Conservation (phyloP, 2,888 invertebrate species). For the Dryobota labecula region DNA sequence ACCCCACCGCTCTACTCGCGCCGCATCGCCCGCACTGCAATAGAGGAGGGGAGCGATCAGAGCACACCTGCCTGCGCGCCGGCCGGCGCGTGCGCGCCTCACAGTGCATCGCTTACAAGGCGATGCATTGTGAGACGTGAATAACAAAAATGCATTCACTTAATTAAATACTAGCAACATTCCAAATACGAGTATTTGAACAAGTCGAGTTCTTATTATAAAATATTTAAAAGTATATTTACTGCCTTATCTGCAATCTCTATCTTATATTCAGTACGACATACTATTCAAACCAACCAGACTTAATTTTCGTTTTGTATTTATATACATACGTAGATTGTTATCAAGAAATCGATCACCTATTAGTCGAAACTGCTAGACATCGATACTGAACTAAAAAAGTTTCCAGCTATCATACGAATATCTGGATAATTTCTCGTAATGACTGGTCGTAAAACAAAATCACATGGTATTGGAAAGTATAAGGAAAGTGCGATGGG, state of each 20-base stretch:
- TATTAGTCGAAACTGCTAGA: constrained; percentile 64
- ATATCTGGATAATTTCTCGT: constrained; percentile 69
- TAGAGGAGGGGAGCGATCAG: constrained; percentile 85
- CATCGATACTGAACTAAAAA: constrained; percentile 62
- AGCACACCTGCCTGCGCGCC: constrained; percentile 85
- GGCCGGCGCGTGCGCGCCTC: constrained; percentile 71
- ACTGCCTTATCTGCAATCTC: constrained; percentile 4
- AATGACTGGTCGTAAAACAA: constrained; percentile 74
- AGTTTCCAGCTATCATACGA: constrained; percentile 58
- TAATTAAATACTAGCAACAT: constrained; percentile 70
- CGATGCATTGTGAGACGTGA: constrained; percentile 42
- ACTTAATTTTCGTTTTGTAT: constrained; percentile 56
- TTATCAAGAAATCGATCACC: constrained; percentile 78
- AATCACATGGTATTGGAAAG: constrained; percentile 70
- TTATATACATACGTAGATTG: constrained; percentile 64
- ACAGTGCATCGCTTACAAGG: constrained; percentile 57
- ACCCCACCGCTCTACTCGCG: constrained; percentile 89
- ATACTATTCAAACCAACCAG: constrained; percentile 38
- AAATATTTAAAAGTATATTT: background rate
- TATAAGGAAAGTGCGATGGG: constrained; percentile 69
- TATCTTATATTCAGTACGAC: constrained; percentile 18
- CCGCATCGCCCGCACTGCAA: constrained; percentile 90
- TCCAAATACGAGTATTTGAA: constrained; percentile 62
- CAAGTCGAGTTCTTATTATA: background rate
- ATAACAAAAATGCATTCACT: constrained; percentile 38